A percentile compares a stretch with the other conserved stretches of the same genome.
These are phyloP conservation scores for Xenops minutus DNA, from an alignment of 2,797 vertebrate species.

Conservation along the genomic window DNA sequence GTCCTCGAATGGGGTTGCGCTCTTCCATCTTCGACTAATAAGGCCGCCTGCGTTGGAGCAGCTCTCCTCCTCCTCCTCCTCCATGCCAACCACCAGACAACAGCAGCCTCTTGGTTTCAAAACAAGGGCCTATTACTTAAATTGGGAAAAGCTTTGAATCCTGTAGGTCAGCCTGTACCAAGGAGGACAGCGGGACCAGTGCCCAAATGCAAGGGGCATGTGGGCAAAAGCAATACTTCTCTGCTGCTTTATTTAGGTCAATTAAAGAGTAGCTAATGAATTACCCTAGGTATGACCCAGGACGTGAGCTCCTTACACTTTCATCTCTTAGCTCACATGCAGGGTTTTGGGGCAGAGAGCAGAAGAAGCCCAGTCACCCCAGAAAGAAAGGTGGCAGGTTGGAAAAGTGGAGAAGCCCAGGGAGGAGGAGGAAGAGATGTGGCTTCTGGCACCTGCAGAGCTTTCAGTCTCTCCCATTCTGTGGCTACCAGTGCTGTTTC, in stretches of 20 bases:
- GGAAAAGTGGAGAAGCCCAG: background rate
- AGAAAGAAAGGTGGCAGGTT: background rate
- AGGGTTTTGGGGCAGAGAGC: background rate
- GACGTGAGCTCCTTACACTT: background rate
- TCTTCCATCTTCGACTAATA: conserved; percentile 76
- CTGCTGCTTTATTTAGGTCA: background rate
- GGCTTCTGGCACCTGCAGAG: background rate
- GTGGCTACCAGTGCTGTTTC: background rate
- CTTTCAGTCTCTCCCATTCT: background rate
- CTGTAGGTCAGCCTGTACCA: conserved; percentile 23
- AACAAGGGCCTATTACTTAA: conserved; percentile 69
- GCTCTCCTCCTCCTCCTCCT: conserved; percentile 49
- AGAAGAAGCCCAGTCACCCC: background rate
- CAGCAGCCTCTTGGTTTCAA: conserved; percentile 52
- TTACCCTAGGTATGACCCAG: background rate
- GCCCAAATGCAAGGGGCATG: background rate
- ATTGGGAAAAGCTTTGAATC: conserved; percentile 67
- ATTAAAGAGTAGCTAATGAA: background rate
- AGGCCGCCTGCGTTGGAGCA: conserved; percentile 34
- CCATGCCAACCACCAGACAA: conserved; percentile 59
- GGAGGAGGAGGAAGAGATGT: fast-evolving
- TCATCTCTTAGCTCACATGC: fast-evolving
- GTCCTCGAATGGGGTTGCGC: conserved; percentile 65
- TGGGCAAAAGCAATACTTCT: background rate
- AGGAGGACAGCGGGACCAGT: background rate